These are phyloP conservation scores for Stenolophus ochropezus DNA, from an alignment of 2,888 invertebrate species.

Conservation along the genomic window DNA sequence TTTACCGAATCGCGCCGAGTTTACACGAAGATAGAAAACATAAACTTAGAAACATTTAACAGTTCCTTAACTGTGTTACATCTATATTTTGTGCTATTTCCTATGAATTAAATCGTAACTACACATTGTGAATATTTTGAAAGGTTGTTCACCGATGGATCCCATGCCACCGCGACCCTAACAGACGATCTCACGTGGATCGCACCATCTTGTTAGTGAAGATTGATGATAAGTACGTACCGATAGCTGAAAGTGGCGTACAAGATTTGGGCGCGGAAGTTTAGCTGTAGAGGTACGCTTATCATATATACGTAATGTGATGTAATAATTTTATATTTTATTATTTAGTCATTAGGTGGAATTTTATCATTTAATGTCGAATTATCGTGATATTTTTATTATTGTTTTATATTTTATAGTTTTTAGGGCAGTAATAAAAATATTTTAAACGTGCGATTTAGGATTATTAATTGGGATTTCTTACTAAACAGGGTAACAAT, in stretches of 20 bases:
- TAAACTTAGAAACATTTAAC: too few relatives aligned
- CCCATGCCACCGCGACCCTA: slow-evolving; percentile 92
- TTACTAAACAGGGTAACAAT: slow-evolving; percentile 33
- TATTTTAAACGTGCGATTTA: slow-evolving; percentile 7
- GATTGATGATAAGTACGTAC: slow-evolving; percentile 94
- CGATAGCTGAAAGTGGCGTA: slow-evolving; percentile 93
- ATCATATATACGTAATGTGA: slow-evolving; percentile 17
- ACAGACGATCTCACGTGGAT: slow-evolving; percentile 92
- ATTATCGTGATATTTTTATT: slow-evolving; percentile 47
- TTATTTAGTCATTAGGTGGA: background rate
- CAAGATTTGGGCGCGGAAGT: slow-evolving; percentile 75
- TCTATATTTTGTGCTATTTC: too few relatives aligned
- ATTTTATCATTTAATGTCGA: slow-evolving; percentile 28
- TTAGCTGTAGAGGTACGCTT: slow-evolving; percentile 4
- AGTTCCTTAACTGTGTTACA: too few relatives aligned
- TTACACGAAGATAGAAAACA: too few relatives aligned
- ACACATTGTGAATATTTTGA: slow-evolving; percentile 13
- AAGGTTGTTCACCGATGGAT: slow-evolving; percentile 95
- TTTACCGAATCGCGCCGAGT: too few relatives aligned
- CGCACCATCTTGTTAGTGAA: slow-evolving; percentile 93
- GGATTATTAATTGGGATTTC: slow-evolving; percentile 4
- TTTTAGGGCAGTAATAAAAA: slow-evolving; percentile 24
- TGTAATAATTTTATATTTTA: slow-evolving; percentile 26
- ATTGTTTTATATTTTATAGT: slow-evolving; percentile 22
- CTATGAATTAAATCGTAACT: too few relatives aligned